These are phyloP conservation scores for Leptinotarsa defecta DNA, from an alignment of 1,140 invertebrate genomes.

Conservation along the genomic window DNA sequence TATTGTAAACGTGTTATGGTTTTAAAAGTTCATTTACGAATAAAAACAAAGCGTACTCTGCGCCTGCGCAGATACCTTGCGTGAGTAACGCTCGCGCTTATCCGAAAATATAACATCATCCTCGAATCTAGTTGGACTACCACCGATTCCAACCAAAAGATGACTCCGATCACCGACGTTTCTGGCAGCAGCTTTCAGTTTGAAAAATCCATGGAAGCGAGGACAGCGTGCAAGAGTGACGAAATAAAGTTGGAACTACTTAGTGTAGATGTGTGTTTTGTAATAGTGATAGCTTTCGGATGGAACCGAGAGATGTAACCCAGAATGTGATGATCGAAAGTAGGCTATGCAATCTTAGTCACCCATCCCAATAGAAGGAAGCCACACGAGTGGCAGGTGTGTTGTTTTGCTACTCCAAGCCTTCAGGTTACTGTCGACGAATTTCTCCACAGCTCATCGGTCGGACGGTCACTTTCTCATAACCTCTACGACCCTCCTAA, in stretches of 20 bases:
- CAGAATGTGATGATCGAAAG: constrained; percentile 35
- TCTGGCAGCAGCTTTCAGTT: constrained; percentile 18
- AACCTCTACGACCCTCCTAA: neutral
- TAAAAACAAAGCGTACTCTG: constrained; percentile 26
- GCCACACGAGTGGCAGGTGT: constrained; percentile 28
- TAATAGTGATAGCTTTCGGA: constrained; percentile 16
- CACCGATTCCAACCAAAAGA: neutral
- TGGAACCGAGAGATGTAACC: constrained; percentile 26
- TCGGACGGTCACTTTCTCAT: neutral
- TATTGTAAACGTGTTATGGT: constrained; percentile 33
- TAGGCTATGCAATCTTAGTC: constrained; percentile 44
- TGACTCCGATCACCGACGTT: constrained; percentile 17
- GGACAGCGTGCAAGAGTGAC: neutral
- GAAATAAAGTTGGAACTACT: constrained; percentile 19
- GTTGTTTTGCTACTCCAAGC: constrained; percentile 2
- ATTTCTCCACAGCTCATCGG: neutral
- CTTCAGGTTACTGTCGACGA: neutral
- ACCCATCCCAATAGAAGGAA: constrained; percentile 28
- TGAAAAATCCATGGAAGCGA: neutral
- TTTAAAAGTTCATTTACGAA: constrained; percentile 36
- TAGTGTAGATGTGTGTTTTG: constrained; percentile 22
- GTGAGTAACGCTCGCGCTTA: constrained; percentile 34
- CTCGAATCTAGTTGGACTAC: constrained; percentile 1
- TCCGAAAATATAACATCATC: constrained; percentile 7
- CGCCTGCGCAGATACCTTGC: neutral